phyloP scores from a whole-genome alignment of 2,113 vertebrate genomes.

The Conger conger region DNA sequence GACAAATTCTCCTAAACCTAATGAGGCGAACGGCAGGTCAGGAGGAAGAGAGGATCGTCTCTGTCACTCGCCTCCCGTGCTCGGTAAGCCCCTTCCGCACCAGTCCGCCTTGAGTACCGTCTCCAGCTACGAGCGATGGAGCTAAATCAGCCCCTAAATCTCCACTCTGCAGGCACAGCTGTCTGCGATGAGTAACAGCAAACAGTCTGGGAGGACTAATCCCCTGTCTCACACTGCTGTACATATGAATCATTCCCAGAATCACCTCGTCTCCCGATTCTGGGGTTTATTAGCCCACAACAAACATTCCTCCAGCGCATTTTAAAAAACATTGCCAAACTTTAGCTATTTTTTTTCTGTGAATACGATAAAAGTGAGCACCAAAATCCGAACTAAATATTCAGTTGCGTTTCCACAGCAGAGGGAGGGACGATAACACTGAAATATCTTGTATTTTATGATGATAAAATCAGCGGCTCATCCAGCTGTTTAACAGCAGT shows the following conservation, averaged over 20 bases:
- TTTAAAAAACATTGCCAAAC: not conserved
- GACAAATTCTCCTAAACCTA: not conserved
- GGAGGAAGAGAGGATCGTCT: not conserved
- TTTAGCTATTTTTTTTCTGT: not conserved
- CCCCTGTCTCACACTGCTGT: not conserved
- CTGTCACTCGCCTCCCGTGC: not conserved
- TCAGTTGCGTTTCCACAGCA: not conserved
- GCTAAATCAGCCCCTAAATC: not conserved
- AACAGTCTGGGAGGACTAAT: not conserved
- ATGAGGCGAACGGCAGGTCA: constrained; percentile 6
- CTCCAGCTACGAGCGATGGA: not conserved
- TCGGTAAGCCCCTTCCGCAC: not conserved
- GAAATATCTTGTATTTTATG: not conserved
- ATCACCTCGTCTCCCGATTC: not conserved
- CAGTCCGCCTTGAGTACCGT: not conserved
- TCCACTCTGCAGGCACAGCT: not conserved
- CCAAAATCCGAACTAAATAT: not conserved
- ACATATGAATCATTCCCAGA: not conserved
- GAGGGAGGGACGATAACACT: not conserved
- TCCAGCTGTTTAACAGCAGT: too few species aligned
- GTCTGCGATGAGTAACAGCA: not conserved
- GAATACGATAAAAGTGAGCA: not conserved
- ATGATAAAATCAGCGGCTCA: too few species aligned
- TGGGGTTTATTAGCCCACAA: not conserved
- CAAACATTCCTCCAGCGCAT: not conserved